Base-by-base conservation (phyloP, 1,140 invertebrate genomes). In the Philopotamus ludificatus region DNA sequence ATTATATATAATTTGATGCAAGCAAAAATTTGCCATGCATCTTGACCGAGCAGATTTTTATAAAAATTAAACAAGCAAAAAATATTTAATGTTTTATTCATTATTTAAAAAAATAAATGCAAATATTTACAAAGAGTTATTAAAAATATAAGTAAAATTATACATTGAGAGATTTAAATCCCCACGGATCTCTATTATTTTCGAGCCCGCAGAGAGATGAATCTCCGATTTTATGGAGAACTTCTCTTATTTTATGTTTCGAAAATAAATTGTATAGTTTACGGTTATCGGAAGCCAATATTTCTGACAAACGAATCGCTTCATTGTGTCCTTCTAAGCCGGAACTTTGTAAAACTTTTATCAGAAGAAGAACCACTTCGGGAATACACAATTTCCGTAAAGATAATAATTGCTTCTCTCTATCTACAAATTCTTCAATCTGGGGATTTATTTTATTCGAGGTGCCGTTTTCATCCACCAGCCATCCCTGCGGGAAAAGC, bases 401-500 rank as follows among this genome's bases (percentile, higher is more conserved):
- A 68, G 86, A 84, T 28, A 86, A 80, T 77, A 95, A 79, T 73
- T 95, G 91, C 45, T 80, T 79, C 0, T 62, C 53, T 60, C 79
- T 79, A 60, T 83, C 76, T 72, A 80, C 73, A 73, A 84, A 76
- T 71, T 83, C 79, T 47, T 81, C 76, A 50, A 79, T 72, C 47
- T 78, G 78, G 8, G 78, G 73, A 12, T 75, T 79, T n/a, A 67
- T 61, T 0, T 75, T 75, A 1, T 77, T 72, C 9, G 78, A 75
- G 9, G 74, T 74, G 1, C 76, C 72, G 58, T 76, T 76, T 63
- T 79, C 81, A 75, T 95, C 93, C 20, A 87, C 84, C 59, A 97
- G 81, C 94, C 94, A 98, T 23, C 93, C 93, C 70, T 93, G 89
- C 39, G 93, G 89, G 74, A 97, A 97, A 1, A 94, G 74, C 21